Base-by-base conservation (phyloP, 1,140 invertebrate species). In the Hyposmocoma kahamanoa region DNA sequence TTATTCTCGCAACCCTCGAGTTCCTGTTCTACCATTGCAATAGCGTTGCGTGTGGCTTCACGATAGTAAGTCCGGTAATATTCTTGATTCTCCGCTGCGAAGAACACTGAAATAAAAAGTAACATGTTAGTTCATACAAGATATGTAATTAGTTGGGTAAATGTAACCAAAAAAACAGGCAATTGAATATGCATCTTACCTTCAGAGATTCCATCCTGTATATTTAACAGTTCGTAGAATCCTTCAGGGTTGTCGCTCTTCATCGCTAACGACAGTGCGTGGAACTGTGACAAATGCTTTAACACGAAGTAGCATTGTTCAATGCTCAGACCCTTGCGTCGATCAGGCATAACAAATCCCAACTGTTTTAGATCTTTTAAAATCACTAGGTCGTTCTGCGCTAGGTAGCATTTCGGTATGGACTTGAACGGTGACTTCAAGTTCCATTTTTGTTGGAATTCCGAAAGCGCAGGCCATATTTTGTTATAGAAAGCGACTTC, bases 21-120 rank as follows among this genome's bases (percentile, higher is more conserved):
- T 11, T 89, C 87, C 48, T 90, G 87, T 9, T 79, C 80, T 3
- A 91, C 91, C 90, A 93, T 92, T 20, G 86, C 79, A 32, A 92
- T 84, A 6, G 91, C 91, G 56, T 92, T 92, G 41, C 86, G 87
- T 1, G 87, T 89, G 0, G 91, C 90, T 38, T 88, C 87, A 11
- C 87, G 87, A 65, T 92, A 93, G 58, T 93, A 93, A 24, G 90
- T 88, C 50, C 88, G 87, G 59, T 92, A 93, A 87, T 91, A 93
- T 38, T 90, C 89, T 50, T 89, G 88, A 55, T 93, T 91, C 62
- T 91, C 89, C 15, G 86, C 68, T 39, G 89, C 85, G 62, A 92
- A 93, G 28, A 92, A 81, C 1, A 88, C 89, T 87, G 50, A 4
- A 77, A 74, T 44, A 42, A 22, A 34, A 22, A 41, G n/a, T 13